phyloP scores from a whole-genome alignment of 2,888 invertebrate species.

The Hyposoter didymator region DNA sequence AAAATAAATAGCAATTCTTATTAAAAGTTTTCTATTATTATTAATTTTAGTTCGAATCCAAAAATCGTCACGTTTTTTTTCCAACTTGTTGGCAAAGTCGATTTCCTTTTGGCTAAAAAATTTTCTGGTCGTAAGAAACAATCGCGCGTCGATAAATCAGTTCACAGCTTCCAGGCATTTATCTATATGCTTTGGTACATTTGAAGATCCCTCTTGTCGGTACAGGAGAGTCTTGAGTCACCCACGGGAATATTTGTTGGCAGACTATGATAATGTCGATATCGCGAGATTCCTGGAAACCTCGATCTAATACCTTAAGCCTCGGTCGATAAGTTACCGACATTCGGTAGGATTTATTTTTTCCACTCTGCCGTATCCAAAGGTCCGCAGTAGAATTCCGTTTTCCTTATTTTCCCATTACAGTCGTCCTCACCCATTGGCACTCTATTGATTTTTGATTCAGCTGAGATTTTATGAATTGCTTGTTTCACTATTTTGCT shows the following conservation, averaged over 20 bases:
- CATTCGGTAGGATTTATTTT: not conserved
- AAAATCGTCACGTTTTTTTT: not conserved
- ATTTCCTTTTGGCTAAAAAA: not conserved
- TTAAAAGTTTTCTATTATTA: not conserved
- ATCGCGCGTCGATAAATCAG: conserved; percentile 27
- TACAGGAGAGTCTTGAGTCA: not conserved
- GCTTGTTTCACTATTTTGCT: conserved; percentile 28
- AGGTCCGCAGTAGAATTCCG: conserved; percentile 11
- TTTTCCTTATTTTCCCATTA: conserved; percentile 40
- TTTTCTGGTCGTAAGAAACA: not conserved
- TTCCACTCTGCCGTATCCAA: conserved; percentile 25
- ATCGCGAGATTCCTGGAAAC: not conserved
- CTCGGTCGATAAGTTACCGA: conserved; percentile 47
- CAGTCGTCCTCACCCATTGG: conserved; percentile 35
- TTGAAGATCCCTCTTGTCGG: not conserved
- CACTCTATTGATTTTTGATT: conserved; percentile 64
- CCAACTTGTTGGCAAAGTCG: not conserved
- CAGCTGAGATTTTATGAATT: conserved; percentile 58
- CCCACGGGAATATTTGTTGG: not conserved
- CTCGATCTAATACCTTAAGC: not conserved
- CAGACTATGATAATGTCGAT: conserved; percentile 26
- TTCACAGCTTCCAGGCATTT: not conserved
- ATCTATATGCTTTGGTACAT: not conserved
- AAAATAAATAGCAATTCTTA: not conserved
- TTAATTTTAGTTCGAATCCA: not conserved